Base-by-base conservation (phyloP, 1,140 invertebrate genomes). In the Agrypnia vestita region DNA sequence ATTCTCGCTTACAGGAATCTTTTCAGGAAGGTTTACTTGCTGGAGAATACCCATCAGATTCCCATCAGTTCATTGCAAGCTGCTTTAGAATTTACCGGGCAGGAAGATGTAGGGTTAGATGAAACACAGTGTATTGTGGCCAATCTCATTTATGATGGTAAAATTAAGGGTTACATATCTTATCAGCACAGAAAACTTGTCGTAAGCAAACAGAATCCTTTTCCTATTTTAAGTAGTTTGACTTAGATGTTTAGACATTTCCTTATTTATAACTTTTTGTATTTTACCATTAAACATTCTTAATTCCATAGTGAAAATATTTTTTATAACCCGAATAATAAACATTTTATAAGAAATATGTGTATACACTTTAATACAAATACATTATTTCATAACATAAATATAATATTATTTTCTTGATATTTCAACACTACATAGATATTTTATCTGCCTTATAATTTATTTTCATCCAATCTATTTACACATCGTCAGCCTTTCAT, bases 151-250 rank as follows among this genome's bases (percentile, higher is more conserved):
- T 96, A 94, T 86, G 97, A 98, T 86, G 96, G 96, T 1, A 96
- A 96, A 90, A 95, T 97, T 79, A 96, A 99, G 87, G 98, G 98
- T 0, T 99, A 99, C 86, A 98, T 99, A 85, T 99, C 97, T 0
- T 95, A 98, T 89, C 95, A 97, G 79, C 98, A 99, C 88, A 95
- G 98, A 86, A 99, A 99, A 89, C 90, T 99, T 64, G 98, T 99
- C 62, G 95, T 99, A 53, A 98, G 97, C 83, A 99, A 99, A 89
- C 95, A 97, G 86, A 98, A 97, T 91, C 95, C 98, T 13, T 99
- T 99, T 88, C 98, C 98, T 17, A 88, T 91, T 44, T 86, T 96
- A 11, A 92, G 90, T 82, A 89, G 87, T 86, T 86, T 91, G 76
- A 88, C 89, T 82, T 89, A 87, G 43, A 21, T 80, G 72, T 76